Base-by-base conservation (phyloP, 2,113 vertebrate genomes). In the Euleptes europaea region DNA sequence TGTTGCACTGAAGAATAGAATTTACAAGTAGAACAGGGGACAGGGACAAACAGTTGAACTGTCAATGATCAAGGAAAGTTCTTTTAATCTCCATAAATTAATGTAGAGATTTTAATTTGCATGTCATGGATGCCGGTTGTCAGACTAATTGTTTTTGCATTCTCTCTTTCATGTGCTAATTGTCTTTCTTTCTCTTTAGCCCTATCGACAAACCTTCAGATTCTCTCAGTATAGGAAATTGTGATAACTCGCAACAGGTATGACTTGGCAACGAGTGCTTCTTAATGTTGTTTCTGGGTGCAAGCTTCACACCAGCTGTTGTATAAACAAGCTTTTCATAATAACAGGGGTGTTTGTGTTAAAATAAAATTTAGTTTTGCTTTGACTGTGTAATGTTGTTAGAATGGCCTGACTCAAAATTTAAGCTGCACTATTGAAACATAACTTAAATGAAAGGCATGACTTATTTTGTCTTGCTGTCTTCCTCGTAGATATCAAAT, bases 121-220 rank as follows among this genome's bases (percentile, higher is more conserved):
- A 87, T 87, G 90, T 47, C 82, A 89, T 66, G 76, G 4, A 65
- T 86, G 84, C 84, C 63, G 87, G 76, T 65, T 17, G 47, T 51
- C 90, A 78, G 14, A 1, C 19, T 0, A 80, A 89, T 76, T 51
- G 12, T 0, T 0, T 80, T 54, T 79, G 33, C 19, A 13, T 79
- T 13, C 57, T 89, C 44, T 17, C 82, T 21, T 9, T 73, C 4
- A 80, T 11, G 89, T 88, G 91, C 84, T 94, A 81, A 94, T 42
- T 92, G 78, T 89, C 88, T 89, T 83, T 83, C n/a, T 65, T 84
- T 49, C 84, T 93, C 95, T 96, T 81, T 95, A 99, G 98, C 96
- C 98, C 98, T 92, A 97, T 97, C 78, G 98, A 99, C 93, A 99
- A 99, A 97, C 97, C 98, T 95, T 96, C 98, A 95, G 98, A 99